Base-by-base conservation (phyloP, 2,888 invertebrate genomes). In the Candidula unifasciata region DNA sequence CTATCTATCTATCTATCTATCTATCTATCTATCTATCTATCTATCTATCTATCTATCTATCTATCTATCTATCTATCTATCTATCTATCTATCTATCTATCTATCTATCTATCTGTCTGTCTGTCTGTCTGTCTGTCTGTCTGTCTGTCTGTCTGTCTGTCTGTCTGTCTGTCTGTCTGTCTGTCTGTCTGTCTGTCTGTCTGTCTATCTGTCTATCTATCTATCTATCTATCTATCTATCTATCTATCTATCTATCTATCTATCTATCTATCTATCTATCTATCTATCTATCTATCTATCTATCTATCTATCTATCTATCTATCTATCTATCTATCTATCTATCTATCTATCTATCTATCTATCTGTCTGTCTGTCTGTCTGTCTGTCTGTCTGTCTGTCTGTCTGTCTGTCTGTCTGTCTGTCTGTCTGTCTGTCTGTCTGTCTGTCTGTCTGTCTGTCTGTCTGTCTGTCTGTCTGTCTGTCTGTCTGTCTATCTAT, bases 1-100 rank as follows among this genome's bases (percentile, higher is more conserved):
- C 66, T 68, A 68, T 68, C 66, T 68, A 68, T 68, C 66, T 68
- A 68, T 68, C 66, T 68, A 68, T 68, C 66, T 68, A 68, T 68
- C 66, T 68, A 30, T 68, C 30, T 68, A 30, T 30, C 66, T 68
- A 68, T 68, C 66, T 68, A 68, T 27, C 66, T 68, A 30, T 68
- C 66, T 68, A 30, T 68, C 66, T 68, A 68, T 68, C 66, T 27
- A 30, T 68, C 66, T 68, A 30, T 68, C 66, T 68, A 68, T 68
- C 27, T 68, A 18, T 68, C 66, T 30, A 68, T 68, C 30, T 68
- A 30, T 68, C 66, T 68, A 68, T 68, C 66, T 27, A 30, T 64
- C 64, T 13, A 21, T 64, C 64, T 21, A 8, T 64, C 13, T 64
- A 8, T 68, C 27, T 68, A n/a, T 68, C 30, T 68, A 68, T 68